A percentile compares a stretch with the other conserved stretches of the same genome.
phyloP scores from a whole-genome alignment of 2,888 invertebrate genomes.

The Bursaphelenchus okinawaensis region DNA sequence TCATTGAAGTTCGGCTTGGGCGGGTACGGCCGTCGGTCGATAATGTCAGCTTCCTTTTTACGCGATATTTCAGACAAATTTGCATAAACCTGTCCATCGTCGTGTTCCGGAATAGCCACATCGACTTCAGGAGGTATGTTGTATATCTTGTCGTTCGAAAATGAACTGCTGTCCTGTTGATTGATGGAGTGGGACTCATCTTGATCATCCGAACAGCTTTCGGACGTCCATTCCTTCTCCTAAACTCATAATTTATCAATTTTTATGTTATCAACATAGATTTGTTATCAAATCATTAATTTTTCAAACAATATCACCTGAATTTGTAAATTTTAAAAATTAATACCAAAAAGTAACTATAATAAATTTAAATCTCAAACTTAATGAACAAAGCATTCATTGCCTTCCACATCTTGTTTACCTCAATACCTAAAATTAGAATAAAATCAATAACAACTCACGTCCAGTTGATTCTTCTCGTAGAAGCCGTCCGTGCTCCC shows the following conservation, averaged over 20 bases:
- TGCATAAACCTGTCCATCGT: conserved; percentile 44
- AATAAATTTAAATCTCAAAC: no score
- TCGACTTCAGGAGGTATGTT: background rate
- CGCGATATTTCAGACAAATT: conserved; percentile 44
- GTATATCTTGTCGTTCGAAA: background rate
- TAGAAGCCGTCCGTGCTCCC: background rate
- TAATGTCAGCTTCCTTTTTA: conserved; percentile 12
- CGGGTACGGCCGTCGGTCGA: conserved; percentile 29
- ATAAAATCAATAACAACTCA: no score
- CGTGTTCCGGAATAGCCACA: conserved; percentile 10
- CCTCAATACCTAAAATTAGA: no score
- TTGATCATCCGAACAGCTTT: background rate
- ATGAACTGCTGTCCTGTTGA: background rate
- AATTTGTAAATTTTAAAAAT: no score
- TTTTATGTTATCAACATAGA: no score
- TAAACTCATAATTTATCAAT: no score
- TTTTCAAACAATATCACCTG: no score
- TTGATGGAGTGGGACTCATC: background rate
- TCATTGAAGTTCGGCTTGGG: conserved; percentile 37
- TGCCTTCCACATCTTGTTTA: no score
- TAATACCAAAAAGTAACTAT: no score
- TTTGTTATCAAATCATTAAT: no score
- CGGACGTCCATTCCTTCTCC: background rate
- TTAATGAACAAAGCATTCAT: no score
- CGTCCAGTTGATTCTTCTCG: background rate